These are phyloP conservation scores for Cavia aperea DNA, from an alignment of 2,113 vertebrate genomes.

Conservation along the genomic window DNA sequence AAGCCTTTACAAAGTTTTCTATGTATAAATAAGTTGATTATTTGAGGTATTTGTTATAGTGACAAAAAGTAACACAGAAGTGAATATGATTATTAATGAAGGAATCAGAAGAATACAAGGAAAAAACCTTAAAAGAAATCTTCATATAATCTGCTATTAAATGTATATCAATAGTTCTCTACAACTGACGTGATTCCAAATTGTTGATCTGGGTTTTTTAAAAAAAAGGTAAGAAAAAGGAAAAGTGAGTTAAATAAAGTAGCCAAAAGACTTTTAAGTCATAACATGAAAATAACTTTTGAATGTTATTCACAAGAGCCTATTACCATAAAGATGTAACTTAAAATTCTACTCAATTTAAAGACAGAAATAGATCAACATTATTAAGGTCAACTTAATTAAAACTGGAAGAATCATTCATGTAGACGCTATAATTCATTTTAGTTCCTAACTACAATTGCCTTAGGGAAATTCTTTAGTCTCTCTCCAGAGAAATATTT, in stretches of 20 bases:
- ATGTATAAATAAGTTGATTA: background rate
- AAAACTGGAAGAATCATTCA: background rate
- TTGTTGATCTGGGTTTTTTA: background rate
- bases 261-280: background rate
- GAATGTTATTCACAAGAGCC: background rate
- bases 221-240: background rate
- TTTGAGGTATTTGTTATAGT: background rate
- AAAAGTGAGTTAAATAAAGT: background rate
- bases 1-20: background rate
- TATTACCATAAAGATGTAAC: background rate
- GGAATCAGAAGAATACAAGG: background rate
- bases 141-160: background rate
- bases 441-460: background rate
- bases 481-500: slow-evolving; percentile 6
- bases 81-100: background rate
- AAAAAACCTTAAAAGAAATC: background rate
- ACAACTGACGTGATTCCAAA: background rate
- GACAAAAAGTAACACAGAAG: background rate
- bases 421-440: background rate
- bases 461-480: background rate
- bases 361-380: background rate
- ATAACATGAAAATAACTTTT: background rate
- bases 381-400: slow-evolving; percentile 41
- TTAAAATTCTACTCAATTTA: slow-evolving; percentile 22
- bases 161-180: background rate